Conservation (phyloP, 2,888 invertebrate species). For the Dimorphilus gyrociliatus region DNA sequence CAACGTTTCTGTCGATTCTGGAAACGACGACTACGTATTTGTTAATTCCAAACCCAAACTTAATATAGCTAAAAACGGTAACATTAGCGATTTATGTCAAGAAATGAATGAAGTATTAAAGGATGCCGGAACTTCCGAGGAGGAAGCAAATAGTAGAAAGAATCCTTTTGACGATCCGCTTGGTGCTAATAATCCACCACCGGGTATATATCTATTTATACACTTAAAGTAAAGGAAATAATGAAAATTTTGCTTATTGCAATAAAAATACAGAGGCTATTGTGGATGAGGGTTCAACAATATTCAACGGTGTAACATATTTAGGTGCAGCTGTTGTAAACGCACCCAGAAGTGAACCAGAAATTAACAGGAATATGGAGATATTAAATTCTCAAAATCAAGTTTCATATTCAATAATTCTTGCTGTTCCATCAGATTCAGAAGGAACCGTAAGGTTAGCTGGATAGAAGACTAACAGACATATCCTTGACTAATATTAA, state of each 20-base stretch:
- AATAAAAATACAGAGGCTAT: too few species aligned
- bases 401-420: conserved; percentile 65
- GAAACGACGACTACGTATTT: conserved; percentile 54
- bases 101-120: conserved; percentile 45
- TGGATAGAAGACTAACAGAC: neutral
- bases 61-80: conserved; percentile 49
- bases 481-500: conserved; percentile 45
- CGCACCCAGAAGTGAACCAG: conserved; percentile 74
- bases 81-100: conserved; percentile 48
- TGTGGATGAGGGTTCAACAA: conserved; percentile 21
- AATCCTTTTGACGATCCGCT: too few species aligned
- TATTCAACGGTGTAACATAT: conserved; percentile 81
- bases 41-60: conserved; percentile 47
- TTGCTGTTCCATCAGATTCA: conserved; percentile 78
- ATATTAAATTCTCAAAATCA: conserved; percentile 67
- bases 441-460: conserved; percentile 78
- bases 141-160: neutral
- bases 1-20: too few species aligned
- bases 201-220: too few species aligned
- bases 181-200: too few species aligned
- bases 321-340: conserved; percentile 77
- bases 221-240: too few species aligned
- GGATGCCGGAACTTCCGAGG: conserved; percentile 10
- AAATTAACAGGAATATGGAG: conserved; percentile 81
- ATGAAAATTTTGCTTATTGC: too few species aligned